Conservation (phyloP, 2,113 vertebrate genomes). For the Cettia cetti region DNA sequence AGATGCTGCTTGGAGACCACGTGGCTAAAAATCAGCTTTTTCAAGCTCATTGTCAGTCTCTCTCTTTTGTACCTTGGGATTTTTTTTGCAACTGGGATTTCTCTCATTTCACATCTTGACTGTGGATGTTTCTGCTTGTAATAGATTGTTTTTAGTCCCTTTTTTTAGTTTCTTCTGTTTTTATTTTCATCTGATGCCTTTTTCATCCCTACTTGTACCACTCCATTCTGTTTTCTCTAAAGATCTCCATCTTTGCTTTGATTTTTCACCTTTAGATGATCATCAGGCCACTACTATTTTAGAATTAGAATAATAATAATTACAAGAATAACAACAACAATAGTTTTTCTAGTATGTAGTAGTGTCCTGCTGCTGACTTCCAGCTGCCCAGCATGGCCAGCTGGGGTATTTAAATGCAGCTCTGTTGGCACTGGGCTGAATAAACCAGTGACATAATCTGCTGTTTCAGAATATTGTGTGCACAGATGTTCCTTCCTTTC, state of each 20-base stretch:
- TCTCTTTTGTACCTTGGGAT: neutral
- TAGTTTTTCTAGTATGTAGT: neutral
- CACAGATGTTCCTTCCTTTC: constrained; percentile 28
- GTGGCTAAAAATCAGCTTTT: neutral
- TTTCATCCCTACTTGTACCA: neutral
- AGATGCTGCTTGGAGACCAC: neutral
- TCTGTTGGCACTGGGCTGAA: neutral
- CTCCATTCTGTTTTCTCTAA: neutral
- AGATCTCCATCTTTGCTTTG: neutral
- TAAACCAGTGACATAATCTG: neutral
- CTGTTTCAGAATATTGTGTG: neutral
- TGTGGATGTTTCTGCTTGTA: neutral
- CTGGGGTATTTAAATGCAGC: neutral
- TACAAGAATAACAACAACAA: neutral
- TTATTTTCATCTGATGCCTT: neutral
- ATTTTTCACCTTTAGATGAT: neutral
- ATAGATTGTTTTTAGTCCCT: neutral
- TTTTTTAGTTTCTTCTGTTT: neutral
- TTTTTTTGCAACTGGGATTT: neutral
- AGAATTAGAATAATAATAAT: neutral
- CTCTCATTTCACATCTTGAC: neutral
- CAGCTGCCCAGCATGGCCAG: neutral
- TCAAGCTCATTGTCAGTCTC: neutral
- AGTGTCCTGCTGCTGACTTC: neutral
- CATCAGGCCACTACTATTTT: neutral